Conservation (phyloP, 1,140 invertebrate genomes). For the Brachionus calyciflorus region DNA sequence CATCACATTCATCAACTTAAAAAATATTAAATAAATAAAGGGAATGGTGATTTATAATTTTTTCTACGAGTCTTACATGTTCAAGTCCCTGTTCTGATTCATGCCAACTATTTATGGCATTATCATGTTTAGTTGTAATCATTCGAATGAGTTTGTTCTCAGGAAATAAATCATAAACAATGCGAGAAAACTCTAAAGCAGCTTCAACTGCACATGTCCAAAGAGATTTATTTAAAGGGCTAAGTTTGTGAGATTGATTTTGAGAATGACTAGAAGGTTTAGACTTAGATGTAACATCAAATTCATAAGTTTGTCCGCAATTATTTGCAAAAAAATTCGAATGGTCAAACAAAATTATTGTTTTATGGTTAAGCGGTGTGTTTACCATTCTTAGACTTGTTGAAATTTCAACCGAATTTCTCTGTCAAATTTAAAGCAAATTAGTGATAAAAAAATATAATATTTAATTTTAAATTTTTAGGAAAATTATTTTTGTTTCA, state of each 20-base stretch:
- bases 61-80: background rate
- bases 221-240: conserved; percentile 76
- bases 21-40: background rate
- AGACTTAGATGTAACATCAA: conserved; percentile 69
- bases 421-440: no score
- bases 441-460: conserved; percentile 33
- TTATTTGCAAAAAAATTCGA: conserved; percentile 81
- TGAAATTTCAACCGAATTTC: no score
- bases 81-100: conserved; percentile 40
- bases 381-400: conserved; percentile 27
- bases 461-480: background rate
- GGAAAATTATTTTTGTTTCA: no score
- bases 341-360: conserved; percentile 88
- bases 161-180: conserved; percentile 89
- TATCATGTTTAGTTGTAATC: conserved; percentile 35
- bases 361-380: conserved; percentile 70
- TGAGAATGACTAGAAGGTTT: conserved; percentile 65
- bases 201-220: conserved; percentile 93
- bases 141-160: conserved; percentile 31
- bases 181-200: conserved; percentile 86
- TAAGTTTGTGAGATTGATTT: conserved; percentile 66
- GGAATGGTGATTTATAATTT: background rate
- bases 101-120: conserved; percentile 18
- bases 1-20: conserved; percentile 24
- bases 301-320: conserved; percentile 79